A percentile compares a stretch with the other conserved stretches of the same genome.
Evolutionary conservation across 2,797 vertebrate genomes (phyloP).

Genomic region (Psittacula echo): DNA sequence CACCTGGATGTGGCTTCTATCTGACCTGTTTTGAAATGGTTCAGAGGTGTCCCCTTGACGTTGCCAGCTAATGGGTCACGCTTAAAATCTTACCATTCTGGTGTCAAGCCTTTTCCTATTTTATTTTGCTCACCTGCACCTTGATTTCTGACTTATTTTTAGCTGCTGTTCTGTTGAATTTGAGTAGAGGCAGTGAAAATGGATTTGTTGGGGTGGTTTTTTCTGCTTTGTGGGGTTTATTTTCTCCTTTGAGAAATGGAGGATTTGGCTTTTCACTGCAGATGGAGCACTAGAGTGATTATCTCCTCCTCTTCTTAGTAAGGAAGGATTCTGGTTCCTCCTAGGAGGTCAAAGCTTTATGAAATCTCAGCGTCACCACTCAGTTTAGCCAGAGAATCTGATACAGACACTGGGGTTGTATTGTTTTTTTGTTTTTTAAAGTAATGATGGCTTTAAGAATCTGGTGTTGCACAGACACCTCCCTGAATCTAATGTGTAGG

Average conservation of each 20-base stretch:
- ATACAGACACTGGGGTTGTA: accelerated
- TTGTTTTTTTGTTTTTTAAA: background rate
- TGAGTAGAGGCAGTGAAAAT: background rate
- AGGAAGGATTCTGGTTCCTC: background rate
- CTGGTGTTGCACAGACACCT: background rate
- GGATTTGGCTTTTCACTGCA: background rate
- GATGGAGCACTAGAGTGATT: background rate
- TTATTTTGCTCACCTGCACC: accelerated
- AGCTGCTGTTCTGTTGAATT: background rate
- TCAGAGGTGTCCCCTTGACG: background rate
- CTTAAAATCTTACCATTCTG: background rate
- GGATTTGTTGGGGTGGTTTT: background rate
- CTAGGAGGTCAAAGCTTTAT: background rate
- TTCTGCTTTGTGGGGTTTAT: background rate
- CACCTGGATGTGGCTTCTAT: background rate
- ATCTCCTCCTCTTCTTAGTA: background rate
- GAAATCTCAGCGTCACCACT: background rate
- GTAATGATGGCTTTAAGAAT: background rate
- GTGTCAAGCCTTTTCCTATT: background rate
- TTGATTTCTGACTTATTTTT: background rate
- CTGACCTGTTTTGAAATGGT: background rate
- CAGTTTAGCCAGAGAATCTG: background rate
- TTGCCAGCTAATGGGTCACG: background rate
- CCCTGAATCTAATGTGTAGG: background rate
- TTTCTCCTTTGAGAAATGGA: background rate